Base-by-base conservation (phyloP, 1,140 invertebrate species). In the Drosophila pseudoananassae region DNA sequence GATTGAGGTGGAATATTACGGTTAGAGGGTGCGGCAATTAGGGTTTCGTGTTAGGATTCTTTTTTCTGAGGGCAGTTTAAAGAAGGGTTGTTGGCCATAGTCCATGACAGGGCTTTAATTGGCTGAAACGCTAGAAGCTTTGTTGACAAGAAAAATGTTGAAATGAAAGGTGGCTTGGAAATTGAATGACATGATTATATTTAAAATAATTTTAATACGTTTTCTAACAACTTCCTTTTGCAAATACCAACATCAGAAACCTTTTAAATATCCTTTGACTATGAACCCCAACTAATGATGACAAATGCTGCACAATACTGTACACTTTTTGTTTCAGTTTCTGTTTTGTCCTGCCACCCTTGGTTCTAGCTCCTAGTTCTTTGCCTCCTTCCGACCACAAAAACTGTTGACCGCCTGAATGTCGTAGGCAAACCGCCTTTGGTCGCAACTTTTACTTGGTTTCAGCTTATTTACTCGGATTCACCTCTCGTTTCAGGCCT, bases 391-490 rank as follows among this genome's bases (percentile, higher is more conserved):
- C 23, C 33, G 20, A 76, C 73, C 73, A 47, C 73, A 76, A 17
- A 76, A 57, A 47, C 17, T 76, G 47, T 38, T 52, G 27, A 50
- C 38, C 55, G 51, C 10, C 23, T 25, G 43, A 60, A 63, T 64
- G 66, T 52, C 40, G 23, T 29, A 15, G 25, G 49, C 74, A 82
- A 82, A 88, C 74, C 57, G 60, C 65, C 53, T 87, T 70, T 52
- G 77, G 73, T 73, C 54, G 65, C 54, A 81, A 70, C 66, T 70
- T 84, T 75, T 55, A n/a, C 38, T 49, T 57, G 78, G 49, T 58
- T 49, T 66, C 57, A 60, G 78, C 70, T 87, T 85, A 87, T 85
- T 85, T 87, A 82, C 74, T 78, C 63, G 65, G 64, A 87, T 82
- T 78, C 69, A 43, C 78, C 61, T 78, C 55, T 43, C 45, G 40